phyloP scores from a whole-genome alignment of 2,888 invertebrate species.

The Agonopterix arenella region DNA sequence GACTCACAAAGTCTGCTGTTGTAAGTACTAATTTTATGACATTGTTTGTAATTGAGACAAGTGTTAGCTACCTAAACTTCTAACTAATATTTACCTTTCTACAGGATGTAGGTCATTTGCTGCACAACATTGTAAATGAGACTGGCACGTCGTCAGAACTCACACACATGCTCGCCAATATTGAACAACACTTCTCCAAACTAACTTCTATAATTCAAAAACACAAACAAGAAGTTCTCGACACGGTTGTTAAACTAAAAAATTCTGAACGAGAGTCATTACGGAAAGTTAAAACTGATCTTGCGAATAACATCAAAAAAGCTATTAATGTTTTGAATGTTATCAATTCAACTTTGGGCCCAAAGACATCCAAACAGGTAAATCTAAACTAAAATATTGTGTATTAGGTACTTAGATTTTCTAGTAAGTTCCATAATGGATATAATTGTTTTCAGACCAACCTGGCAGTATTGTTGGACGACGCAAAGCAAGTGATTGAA shows the following conservation, averaged over 20 bases:
- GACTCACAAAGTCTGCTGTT: slow-evolving; percentile 63
- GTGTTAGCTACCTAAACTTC: too few relatives aligned
- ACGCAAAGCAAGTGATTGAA: slow-evolving; percentile 41
- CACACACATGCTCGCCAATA: slow-evolving; percentile 35
- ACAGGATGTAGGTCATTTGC: slow-evolving; percentile 57
- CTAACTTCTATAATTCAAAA: slow-evolving; percentile 70
- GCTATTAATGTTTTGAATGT: slow-evolving; percentile 2
- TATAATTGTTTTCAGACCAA: slow-evolving; percentile 43
- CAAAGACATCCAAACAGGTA: slow-evolving; percentile 43
- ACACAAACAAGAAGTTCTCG: slow-evolving; percentile 60
- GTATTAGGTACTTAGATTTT: background rate
- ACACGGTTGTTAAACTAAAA: slow-evolving; percentile 41
- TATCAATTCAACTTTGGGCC: slow-evolving; percentile 21
- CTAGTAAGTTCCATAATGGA: background rate
- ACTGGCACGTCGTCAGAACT: slow-evolving; percentile 36
- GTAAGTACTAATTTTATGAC: slow-evolving; percentile 32
- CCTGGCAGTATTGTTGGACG: slow-evolving; percentile 40
- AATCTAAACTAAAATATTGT: background rate
- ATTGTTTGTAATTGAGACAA: too few relatives aligned
- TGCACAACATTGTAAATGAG: slow-evolving; percentile 47
- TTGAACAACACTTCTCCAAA: slow-evolving; percentile 72
- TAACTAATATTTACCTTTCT: background rate
- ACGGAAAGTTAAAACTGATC: slow-evolving; percentile 33
- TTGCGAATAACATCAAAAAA: slow-evolving; percentile 35
- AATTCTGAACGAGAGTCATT: slow-evolving; percentile 45